Base-by-base conservation (phyloP, 1,140 invertebrate genomes). In the Penaeus indicus region DNA sequence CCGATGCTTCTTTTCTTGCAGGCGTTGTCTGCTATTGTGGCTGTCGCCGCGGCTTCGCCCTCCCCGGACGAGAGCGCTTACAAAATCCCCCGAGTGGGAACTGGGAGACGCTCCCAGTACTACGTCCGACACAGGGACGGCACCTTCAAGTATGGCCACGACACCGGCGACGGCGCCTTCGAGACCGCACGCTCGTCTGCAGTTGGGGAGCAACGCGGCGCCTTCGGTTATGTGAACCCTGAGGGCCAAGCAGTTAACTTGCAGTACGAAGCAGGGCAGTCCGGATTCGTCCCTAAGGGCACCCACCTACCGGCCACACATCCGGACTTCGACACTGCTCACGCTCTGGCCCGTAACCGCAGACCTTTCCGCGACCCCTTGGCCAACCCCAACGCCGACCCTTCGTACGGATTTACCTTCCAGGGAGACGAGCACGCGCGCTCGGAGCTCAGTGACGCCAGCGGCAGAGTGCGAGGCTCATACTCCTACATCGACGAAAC, bases 401-500 rank as follows among this genome's bases (percentile, higher is more conserved):
- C 75, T 32, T 84, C 89, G 8, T 90, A 89, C 60, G 88, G 82
- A 60, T 91, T 91, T 75, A 72, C 63, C 18, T 92, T 90, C 79
- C 83, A 63, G 19, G 90, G 88, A 11, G 86, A 84, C 21, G 90
- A 88, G n/a, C 90, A 91, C 47, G n/a, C 42, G n/a, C 38, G 91
- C 13, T 54, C 89, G 22, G 91, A 92, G 60, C 77, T 27, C 10
- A 22, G 38, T 25, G 90, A 83, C n/a, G 38, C 90, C n/a, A 90
- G 92, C 25, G 92, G 92, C 10, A 90, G 72, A n/a, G 92, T 92
- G 0, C 75, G 90, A 10, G 92, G 92, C 25, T 87, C 90, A 32
- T 92, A 92, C 89, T 91, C 91, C 62, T 92, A 92, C 84, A 91
- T 91, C n/a, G 92, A 92, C 78, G 27, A 75, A 38, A 38, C 10